Evolutionary conservation across 1,140 invertebrate species (phyloP), one percentile per base, ranked within the genome.

Genomic region (Drosophila asahinai): DNA sequence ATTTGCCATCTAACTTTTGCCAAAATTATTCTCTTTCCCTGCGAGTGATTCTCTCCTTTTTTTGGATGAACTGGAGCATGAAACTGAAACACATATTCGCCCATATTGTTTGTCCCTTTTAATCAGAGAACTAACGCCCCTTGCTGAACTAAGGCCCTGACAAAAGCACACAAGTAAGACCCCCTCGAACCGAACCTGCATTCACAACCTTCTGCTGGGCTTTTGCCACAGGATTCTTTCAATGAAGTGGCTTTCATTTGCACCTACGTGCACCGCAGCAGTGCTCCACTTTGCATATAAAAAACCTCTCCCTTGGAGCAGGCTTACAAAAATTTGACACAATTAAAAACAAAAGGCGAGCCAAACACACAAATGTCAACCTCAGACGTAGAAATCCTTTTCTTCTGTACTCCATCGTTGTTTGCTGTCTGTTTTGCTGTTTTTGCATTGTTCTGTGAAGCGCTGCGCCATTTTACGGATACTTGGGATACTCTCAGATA

Each of bases 311-410:
- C 12, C 15, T 59, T 11, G 12, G 51, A 17, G 43, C 40, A 38
- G 51, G 55, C 43, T 57, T 58, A 47, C 57, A 86, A 81, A 57
- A 76, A 83, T 87, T 87, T 86, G 83, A 86, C 83, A 87, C 83
- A 86, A 86, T 87, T 87, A 87, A 80, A 87, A 83, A 86, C 83
- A 86, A 86, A 57, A 87, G 73, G 75, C 63, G 66, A 57, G 72
- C 63, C 61, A 65, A 70, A 55, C 48, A 51, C 38, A 83, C 83
- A 86, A 86, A 86, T 86, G 83, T 86, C 83, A 86, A 83, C 83
- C 83, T 77, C 83, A 83, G 81, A 83, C 25, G 63, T 55, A 73
- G 79, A 67, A 77, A 74, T 79, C 61, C 60, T 81, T 75, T 84
- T 75, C 77, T 25, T 27, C 52, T 40, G 19, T 33, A 5, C n/a